Conservation (phyloP, 2,888 invertebrate genomes). For the Eugnorisma glareosa region DNA sequence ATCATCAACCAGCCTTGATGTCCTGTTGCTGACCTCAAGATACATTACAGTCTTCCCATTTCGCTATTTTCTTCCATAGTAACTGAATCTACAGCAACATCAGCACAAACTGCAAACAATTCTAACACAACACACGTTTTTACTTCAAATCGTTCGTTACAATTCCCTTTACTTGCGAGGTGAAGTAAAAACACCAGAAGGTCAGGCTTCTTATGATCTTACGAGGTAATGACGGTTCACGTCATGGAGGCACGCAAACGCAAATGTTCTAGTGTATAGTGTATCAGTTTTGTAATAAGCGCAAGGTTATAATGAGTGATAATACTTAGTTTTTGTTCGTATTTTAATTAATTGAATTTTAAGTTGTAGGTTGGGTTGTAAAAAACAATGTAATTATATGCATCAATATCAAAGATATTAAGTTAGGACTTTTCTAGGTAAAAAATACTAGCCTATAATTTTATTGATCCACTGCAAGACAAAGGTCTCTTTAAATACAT, state of each 20-base stretch:
- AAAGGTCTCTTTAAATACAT: background rate
- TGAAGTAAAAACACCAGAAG: slow-evolving; percentile 69
- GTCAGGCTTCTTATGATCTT: slow-evolving; percentile 72
- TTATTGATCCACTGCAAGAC: background rate
- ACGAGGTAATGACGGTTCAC: slow-evolving; percentile 74
- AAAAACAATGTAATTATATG: background rate
- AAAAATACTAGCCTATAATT: background rate
- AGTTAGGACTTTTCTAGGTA: background rate
- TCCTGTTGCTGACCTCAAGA: background rate
- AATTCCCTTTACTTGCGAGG: slow-evolving; percentile 64
- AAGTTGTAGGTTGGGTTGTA: background rate
- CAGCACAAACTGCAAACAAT: background rate
- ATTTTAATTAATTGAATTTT: background rate
- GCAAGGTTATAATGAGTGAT: slow-evolving; percentile 68
- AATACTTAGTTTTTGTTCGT: slow-evolving; percentile 52
- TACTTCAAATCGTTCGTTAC: slow-evolving; percentile 51
- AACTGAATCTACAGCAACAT: background rate
- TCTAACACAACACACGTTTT: slow-evolving; percentile 48
- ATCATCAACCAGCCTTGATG: background rate
- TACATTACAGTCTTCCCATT: background rate
- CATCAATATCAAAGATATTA: background rate
- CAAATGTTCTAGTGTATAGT: slow-evolving; percentile 63
- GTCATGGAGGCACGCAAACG: slow-evolving; percentile 72
- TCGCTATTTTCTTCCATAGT: background rate
- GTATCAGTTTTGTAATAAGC: slow-evolving; percentile 70